These are phyloP conservation scores for Maniola hyperantus DNA, from an alignment of 2,888 invertebrate species.

Conservation along the genomic window DNA sequence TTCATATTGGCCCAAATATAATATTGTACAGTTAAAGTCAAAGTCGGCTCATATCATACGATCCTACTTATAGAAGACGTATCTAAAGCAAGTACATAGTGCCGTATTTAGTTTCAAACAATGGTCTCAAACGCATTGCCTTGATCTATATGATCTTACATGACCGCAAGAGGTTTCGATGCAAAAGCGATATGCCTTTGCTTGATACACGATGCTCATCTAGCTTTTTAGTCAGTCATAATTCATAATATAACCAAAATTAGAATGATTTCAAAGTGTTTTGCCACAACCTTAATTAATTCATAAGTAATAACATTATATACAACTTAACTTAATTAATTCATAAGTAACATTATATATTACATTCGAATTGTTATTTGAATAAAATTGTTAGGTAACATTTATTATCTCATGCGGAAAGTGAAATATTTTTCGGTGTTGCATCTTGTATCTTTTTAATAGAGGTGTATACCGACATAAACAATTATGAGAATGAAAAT, in stretches of 20 bases:
- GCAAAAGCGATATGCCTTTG: not conserved
- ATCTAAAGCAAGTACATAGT: not conserved
- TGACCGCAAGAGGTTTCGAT: not conserved
- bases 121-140: not conserved
- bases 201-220: not conserved
- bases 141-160: conserved; percentile 1
- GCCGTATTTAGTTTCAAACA: not conserved
- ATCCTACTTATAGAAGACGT: not conserved
- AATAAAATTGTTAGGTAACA: conserved; percentile 6
- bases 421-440: conserved; percentile 3
- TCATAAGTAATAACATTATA: too few relatives aligned
- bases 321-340: too few relatives aligned
- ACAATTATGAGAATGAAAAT: not conserved
- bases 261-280: not conserved
- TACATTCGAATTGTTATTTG: conserved; percentile 3
- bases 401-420: conserved; percentile 3
- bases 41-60: not conserved
- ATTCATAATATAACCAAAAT: not conserved
- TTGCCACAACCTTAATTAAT: not conserved
- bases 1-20: too few relatives aligned
- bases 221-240: not conserved
- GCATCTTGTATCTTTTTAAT: not conserved
- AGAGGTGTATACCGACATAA: not conserved
- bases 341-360: not conserved
- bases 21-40: not conserved